These are phyloP conservation scores for Cerastis leucographa DNA, from an alignment of 2,888 invertebrate species.

Conservation along the genomic window DNA sequence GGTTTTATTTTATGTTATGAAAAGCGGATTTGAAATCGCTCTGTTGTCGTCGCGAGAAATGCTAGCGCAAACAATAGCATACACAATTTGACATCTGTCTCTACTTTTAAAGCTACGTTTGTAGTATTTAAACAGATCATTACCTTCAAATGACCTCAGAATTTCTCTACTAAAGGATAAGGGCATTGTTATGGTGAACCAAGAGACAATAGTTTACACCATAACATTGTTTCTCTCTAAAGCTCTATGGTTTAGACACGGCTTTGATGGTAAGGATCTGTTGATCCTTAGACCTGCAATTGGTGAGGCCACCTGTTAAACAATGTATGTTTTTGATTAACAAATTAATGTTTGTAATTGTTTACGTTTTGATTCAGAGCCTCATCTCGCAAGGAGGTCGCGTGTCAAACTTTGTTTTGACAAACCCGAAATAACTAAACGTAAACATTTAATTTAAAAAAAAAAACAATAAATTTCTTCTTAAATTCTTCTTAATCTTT, in stretches of 20 bases:
- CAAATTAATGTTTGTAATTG: constrained; percentile 9
- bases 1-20: not conserved
- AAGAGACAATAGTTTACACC: constrained; percentile 9
- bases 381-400: not conserved
- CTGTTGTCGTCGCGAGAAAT: not conserved
- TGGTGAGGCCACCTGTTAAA: not conserved
- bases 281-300: not conserved
- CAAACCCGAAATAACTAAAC: not conserved
- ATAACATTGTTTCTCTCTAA: constrained; percentile 20
- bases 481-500: too few species aligned
- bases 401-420: not conserved
- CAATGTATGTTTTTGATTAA: constrained; percentile 1
- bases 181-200: constrained; percentile 21
- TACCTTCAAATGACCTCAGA: not conserved
- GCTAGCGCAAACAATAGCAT: not conserved
- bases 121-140: constrained; percentile 9
- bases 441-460: not conserved
- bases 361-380: not conserved
- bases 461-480: too few species aligned
- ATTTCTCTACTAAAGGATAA: not conserved
- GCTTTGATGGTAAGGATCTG: constrained; percentile 25
- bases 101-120: not conserved
- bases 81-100: not conserved
- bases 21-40: not conserved
- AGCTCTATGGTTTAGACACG: constrained; percentile 1